Conservation (phyloP, 2,113 vertebrate genomes). For the Actinemys pallida region DNA sequence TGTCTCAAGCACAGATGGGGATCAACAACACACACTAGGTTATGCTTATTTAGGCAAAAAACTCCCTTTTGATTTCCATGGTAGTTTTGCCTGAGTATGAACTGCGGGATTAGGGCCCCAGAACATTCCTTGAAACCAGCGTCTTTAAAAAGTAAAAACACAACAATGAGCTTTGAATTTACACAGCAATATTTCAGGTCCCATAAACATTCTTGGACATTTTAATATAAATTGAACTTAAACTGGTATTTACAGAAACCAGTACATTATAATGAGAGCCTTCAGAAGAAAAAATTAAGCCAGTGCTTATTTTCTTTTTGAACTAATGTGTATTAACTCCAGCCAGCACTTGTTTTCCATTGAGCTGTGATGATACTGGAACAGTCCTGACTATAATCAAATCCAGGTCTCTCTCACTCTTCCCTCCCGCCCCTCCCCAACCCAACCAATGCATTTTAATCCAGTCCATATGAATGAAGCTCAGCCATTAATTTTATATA, state of each 20-base stretch:
- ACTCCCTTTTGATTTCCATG: not conserved
- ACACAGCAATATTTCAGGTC: conserved; percentile 23
- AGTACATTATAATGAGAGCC: conserved; percentile 66
- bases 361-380: conserved; percentile 66
- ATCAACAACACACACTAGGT: not conserved
- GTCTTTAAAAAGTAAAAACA: not conserved
- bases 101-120: not conserved
- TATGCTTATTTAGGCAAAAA: not conserved
- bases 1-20: accelerated
- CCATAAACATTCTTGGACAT: conserved; percentile 40
- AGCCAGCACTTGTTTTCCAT: conserved; percentile 70
- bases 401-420: conserved; percentile 61
- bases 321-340: conserved; percentile 53
- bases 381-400: conserved; percentile 75
- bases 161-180: conserved; percentile 42
- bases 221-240: conserved; percentile 56
- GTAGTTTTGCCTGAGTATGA: not conserved
- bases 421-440: conserved; percentile 52
- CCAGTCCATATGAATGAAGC: conserved; percentile 77
- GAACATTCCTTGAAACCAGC: not conserved
- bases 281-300: conserved; percentile 42
- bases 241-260: conserved; percentile 51
- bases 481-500: conserved; percentile 81
- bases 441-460: conserved; percentile 72
- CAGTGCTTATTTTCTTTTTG: conserved; percentile 31